Base-by-base conservation (phyloP, 2,797 vertebrate genomes). In the Graptemys geographica region DNA sequence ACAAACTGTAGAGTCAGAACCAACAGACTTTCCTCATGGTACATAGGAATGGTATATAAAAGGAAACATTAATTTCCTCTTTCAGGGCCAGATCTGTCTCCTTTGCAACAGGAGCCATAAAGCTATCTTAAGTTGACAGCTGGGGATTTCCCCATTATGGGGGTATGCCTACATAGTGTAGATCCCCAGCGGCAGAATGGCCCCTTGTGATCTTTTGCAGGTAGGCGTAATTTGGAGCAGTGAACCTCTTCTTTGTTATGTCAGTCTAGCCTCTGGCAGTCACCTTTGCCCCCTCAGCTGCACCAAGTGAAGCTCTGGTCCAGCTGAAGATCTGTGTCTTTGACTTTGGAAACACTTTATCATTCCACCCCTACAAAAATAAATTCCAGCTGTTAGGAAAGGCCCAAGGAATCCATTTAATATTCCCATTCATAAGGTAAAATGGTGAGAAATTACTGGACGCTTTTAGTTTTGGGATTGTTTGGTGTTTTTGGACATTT, bases 291-390 rank as follows among this genome's bases (percentile, higher is more conserved):
- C 10, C 18, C 76, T 83, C 89, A 94, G 37, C 5, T 18, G 79
- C 27, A 3, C 0, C 0, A 8, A 74, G 62, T 0, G 0, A 86
- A 33, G 2, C 7, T n/a, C 62, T 65, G 62, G 33, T 33, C 15
- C 62, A 65, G 16, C 0, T 1, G 8, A 81, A 7, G 1, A n/a
- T 62, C 92, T 90, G 86, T 56, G 6, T 1, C 0, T 81, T 76
- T 56, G 49, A 1, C 27, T 92, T 47, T 83, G 25, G 53, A 91
- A 95, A 88, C 33, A 81, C 1, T 47, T 4, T 91, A 74, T 90
- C 44, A 83, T 92, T 86, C 44, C 18, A 8, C 3, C 23, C 18
- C 47, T 13, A 23, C 2, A 69, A 21, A 92, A 93, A 65, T 12
- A 84, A 91, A 92, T 88, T 25, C 8, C 4, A 90, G 1, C 62